Evolutionary conservation across 2,797 vertebrate genomes (phyloP).

Genomic region (Micropoecilia bifurca): DNA sequence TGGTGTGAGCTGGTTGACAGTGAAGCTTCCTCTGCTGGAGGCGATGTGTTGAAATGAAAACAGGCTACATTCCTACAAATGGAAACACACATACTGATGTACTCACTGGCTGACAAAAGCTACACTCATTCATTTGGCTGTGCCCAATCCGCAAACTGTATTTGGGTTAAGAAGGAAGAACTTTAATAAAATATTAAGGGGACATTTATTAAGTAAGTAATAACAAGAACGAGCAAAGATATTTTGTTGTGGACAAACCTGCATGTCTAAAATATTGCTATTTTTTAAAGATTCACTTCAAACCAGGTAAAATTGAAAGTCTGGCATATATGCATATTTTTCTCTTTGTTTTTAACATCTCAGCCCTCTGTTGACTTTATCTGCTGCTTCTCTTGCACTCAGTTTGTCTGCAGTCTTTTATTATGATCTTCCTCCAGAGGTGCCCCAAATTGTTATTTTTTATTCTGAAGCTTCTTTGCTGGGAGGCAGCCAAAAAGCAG

Average conservation of each 20-base stretch:
- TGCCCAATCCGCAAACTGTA: slow-evolving; percentile 24
- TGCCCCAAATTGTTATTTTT: slow-evolving; percentile 33
- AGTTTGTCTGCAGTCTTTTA: slow-evolving; percentile 32
- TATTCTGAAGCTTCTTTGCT: slow-evolving; percentile 28
- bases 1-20: slow-evolving; percentile 63
- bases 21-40: slow-evolving; percentile 51
- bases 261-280: slow-evolving; percentile 19
- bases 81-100: slow-evolving; percentile 12
- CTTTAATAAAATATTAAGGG: not conserved
- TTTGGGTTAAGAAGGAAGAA: not conserved
- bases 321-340: slow-evolving; percentile 53
- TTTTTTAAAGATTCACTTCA: slow-evolving; percentile 41
- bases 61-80: slow-evolving; percentile 24
- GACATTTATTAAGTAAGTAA: not conserved
- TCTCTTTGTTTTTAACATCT: slow-evolving; percentile 14
- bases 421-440: slow-evolving; percentile 28
- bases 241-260: slow-evolving; percentile 16
- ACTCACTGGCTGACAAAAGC: slow-evolving; percentile 21
- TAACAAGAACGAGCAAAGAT: slow-evolving; percentile 17
- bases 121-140: slow-evolving; percentile 30
- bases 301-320: slow-evolving; percentile 38
- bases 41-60: slow-evolving; percentile 54
- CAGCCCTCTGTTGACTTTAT: slow-evolving; percentile 22
- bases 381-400: slow-evolving; percentile 45
- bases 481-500: slow-evolving; percentile 17